Base-by-base conservation (phyloP, 2,113 vertebrate species). In the Catagonus wagneri region DNA sequence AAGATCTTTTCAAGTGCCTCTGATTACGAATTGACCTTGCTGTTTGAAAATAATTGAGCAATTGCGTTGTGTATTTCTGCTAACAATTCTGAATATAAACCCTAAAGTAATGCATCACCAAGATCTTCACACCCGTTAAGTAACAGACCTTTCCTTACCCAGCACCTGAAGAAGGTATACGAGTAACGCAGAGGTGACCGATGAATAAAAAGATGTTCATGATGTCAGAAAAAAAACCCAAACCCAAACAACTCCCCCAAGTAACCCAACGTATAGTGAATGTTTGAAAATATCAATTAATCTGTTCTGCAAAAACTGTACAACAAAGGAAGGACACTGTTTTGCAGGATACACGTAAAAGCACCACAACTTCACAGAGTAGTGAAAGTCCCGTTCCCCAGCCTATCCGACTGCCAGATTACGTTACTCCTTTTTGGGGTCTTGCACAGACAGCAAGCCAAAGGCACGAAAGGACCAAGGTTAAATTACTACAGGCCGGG, bases 181-280 rank as follows among this genome's bases (percentile, higher is more conserved):
- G 87, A 95, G 89, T 80, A 95, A 79, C 74, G 86, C 86, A 89
- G 58, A 93, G 89, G 80, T 68, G 83, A 89, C 29, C 58, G 58
- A 66, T 80, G 6, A 88, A 39, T 69, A 74, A 65, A 92, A 58
- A 71, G 44, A 54, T 36, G 8, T 25, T n/a, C 4, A 19, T 44
- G 20, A 25, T 65, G 6, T 79, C 50, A 58, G 61, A 32, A 89
- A 76, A 52, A 22, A 78, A 84, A 85, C 17, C 23, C 29, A 61
- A 71, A 88, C 11, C 50, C 20, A 81, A 54, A 22, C 19, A 32
- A 69, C 52, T 50, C 10, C 1, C 15, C 25, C 56, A 79, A 50
- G 58, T 44, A 66, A 44, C 44, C 60, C 19, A 56, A 66, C 0
- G n/a, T 36, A 32, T 13, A 69, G 44, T 87, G 61, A 69, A 36